These are phyloP conservation scores for Triops longicaudatus DNA, from an alignment of 1,140 invertebrate genomes.

Conservation along the genomic window DNA sequence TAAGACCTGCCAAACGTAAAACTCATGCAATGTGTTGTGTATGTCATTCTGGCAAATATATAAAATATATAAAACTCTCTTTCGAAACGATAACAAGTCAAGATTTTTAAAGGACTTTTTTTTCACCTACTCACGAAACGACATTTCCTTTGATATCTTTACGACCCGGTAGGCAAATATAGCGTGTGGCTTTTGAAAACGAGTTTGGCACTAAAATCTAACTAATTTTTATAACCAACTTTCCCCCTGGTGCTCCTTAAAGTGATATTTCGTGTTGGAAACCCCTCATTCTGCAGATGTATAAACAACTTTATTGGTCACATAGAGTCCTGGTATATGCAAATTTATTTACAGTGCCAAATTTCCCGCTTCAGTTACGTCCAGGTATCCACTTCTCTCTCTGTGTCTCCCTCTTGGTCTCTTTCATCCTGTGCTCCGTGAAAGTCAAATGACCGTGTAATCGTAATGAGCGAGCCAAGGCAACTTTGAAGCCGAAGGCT, in stretches of 20 bases:
- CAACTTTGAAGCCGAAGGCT: neutral
- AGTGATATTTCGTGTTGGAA: too few relatives aligned
- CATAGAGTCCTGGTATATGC: neutral
- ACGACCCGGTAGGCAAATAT: too few relatives aligned
- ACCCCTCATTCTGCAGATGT: too few relatives aligned
- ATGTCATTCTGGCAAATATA: neutral
- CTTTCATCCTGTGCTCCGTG: neutral
- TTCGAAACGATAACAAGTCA: too few relatives aligned
- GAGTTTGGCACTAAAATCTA: too few relatives aligned
- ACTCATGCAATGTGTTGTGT: neutral
- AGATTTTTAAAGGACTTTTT: neutral
- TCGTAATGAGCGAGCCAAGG: neutral
- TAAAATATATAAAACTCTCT: neutral
- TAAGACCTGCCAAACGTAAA: neutral
- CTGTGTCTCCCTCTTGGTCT: neutral
- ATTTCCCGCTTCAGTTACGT: neutral
- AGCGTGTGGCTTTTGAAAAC: too few relatives aligned
- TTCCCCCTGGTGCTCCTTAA: too few relatives aligned
- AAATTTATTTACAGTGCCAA: neutral
- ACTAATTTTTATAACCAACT: too few relatives aligned
- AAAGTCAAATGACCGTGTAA: conserved; percentile 3
- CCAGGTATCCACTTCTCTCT: neutral
- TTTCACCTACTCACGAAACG: too few relatives aligned
- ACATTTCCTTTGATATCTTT: too few relatives aligned
- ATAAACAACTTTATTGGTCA: too few relatives aligned